Conservation (phyloP, 2,797 vertebrate genomes). For the Todus mexicanus region DNA sequence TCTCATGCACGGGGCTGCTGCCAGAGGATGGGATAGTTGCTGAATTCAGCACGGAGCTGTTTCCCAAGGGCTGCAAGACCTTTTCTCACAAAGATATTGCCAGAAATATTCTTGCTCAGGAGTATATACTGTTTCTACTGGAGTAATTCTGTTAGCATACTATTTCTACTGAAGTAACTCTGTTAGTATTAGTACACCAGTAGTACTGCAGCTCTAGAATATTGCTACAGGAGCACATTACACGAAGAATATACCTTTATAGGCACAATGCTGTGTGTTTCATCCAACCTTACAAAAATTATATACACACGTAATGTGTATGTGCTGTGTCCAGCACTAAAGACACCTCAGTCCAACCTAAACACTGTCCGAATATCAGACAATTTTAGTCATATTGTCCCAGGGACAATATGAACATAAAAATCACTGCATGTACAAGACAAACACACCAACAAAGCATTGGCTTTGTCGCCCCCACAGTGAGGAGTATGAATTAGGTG, state of each 20-base stretch:
- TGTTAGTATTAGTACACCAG: not conserved
- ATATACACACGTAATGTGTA: not conserved
- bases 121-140: not conserved
- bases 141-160: not conserved
- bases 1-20: accelerated
- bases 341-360: not conserved
- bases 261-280: not conserved
- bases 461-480: not conserved
- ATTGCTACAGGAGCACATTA: not conserved
- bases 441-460: not conserved
- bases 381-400: not conserved
- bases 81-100: not conserved
- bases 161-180: not conserved
- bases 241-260: accelerated
- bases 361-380: not conserved
- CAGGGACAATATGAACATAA: not conserved
- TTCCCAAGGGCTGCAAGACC: not conserved
- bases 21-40: not conserved
- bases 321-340: not conserved
- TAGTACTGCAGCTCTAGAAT: not conserved
- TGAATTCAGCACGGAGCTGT: not conserved
- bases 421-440: not conserved
- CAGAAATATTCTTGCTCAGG: not conserved
- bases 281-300: not conserved
- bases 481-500: not conserved